Percentiles rank a stretch among this genome's conserved stretches.
These are phyloP conservation scores for Cantharis flavilabris DNA, from an alignment of 2,888 invertebrate species.

Conservation along the genomic window DNA sequence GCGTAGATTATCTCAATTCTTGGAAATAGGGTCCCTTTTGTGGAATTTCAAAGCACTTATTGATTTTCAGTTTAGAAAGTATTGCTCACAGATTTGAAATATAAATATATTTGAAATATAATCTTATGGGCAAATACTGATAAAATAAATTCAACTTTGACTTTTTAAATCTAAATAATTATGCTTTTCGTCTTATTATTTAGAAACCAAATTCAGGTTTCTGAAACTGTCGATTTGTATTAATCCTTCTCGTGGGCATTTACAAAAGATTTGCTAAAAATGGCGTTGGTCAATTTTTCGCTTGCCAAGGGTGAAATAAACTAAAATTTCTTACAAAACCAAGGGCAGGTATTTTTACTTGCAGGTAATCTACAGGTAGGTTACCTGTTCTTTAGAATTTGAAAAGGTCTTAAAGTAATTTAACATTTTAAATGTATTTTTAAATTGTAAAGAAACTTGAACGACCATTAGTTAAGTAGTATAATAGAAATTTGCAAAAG, in stretches of 20 bases:
- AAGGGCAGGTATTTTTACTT: background rate
- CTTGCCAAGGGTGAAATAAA: background rate
- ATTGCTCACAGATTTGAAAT: background rate
- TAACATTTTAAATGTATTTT: background rate
- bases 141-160: background rate
- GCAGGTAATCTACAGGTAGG: background rate
- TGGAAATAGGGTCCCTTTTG: background rate
- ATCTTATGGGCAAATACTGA: background rate
- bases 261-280: background rate
- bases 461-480: no score
- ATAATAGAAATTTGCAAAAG: background rate
- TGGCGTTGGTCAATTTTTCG: background rate
- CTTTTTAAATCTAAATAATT: background rate
- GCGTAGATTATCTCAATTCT: background rate
- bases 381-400: conserved; percentile 3
- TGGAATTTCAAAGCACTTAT: background rate
- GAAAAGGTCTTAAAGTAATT: conserved; percentile 31
- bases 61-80: background rate
- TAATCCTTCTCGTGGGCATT: background rate
- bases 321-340: background rate
- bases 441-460: background rate
- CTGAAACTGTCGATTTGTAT: background rate
- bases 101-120: background rate
- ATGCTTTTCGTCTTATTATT: background rate
- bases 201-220: no score